Percentiles rank a stretch among this genome's conserved stretches.
These are phyloP conservation scores for Procambarus virginalis DNA, from an alignment of 1,140 invertebrate genomes.

Conservation along the genomic window DNA sequence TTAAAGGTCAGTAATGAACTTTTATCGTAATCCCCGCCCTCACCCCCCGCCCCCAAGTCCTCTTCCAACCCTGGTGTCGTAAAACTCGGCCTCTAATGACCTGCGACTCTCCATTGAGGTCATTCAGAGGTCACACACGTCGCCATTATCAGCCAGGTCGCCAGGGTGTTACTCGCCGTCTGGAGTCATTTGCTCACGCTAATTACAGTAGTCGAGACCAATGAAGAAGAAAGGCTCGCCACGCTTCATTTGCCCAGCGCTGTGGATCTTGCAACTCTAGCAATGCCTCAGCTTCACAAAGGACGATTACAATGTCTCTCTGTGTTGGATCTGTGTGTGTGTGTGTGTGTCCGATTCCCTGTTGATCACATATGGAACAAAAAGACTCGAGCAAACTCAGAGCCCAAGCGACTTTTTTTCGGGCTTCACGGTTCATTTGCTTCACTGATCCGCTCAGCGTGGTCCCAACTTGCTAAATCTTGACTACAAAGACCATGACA, in stretches of 20 bases:
- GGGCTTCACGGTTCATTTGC: conserved; percentile 3
- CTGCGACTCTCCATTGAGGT: not conserved
- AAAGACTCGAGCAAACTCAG: not conserved
- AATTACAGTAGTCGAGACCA: conserved; percentile 6
- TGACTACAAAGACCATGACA: too few relatives aligned
- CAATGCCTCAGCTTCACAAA: not conserved
- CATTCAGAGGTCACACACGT: not conserved
- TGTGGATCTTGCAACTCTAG: conserved; percentile 8
- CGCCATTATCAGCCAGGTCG: conserved; percentile 1
- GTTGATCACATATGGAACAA: not conserved
- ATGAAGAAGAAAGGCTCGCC: not conserved
- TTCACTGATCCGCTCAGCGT: not conserved
- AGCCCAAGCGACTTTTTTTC: not conserved
- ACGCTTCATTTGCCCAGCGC: conserved; percentile 25
- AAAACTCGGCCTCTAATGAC: not conserved
- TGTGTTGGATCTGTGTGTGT: conserved; percentile 10
- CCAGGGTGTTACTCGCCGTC: not conserved
- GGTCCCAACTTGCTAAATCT: not conserved
- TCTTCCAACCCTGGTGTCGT: not conserved
- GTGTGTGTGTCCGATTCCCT: conserved; percentile 31
- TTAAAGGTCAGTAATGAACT: too few relatives aligned
- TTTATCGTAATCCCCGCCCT: too few relatives aligned
- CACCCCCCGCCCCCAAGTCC: not conserved
- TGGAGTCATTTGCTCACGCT: conserved; percentile 1
- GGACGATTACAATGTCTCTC: not conserved